A percentile compares a stretch with the other conserved stretches of the same genome.
These are phyloP conservation scores for Plagodis pulveraria DNA, from an alignment of 2,888 invertebrate species.

Conservation along the genomic window DNA sequence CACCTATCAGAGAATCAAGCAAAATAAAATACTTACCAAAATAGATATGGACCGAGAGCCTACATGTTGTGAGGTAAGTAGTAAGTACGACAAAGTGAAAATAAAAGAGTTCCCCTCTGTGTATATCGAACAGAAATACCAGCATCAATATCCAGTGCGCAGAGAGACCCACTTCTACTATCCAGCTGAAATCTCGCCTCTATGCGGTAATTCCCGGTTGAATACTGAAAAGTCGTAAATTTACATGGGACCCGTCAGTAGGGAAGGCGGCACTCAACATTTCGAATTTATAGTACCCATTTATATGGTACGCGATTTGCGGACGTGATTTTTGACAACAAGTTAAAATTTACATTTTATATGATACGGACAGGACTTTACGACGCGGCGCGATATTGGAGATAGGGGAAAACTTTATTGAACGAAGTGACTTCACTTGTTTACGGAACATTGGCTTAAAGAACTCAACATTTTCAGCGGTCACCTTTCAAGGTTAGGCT, in stretches of 20 bases:
- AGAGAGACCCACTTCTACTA: conserved; percentile 51
- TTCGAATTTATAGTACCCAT: conserved; percentile 69
- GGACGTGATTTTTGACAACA: conserved; percentile 76
- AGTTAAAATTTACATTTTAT: conserved; percentile 74
- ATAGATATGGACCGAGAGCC: no score
- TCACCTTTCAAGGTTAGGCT: conserved; percentile 6
- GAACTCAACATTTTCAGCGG: conserved; percentile 11
- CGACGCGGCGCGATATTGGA: conserved; percentile 41
- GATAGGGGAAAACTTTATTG: conserved; percentile 40
- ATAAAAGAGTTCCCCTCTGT: conserved; percentile 24
- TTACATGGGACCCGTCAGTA: conserved; percentile 67
- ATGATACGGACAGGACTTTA: conserved; percentile 58
- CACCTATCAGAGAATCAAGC: no score
- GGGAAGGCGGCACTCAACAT: conserved; percentile 61
- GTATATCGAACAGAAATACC: conserved; percentile 47
- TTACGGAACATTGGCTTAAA: conserved; percentile 17
- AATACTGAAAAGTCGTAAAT: conserved; percentile 79
- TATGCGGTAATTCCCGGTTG: conserved; percentile 72
- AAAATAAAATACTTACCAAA: no score
- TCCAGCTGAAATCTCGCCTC: conserved; percentile 68
- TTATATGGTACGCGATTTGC: conserved; percentile 69
- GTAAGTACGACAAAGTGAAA: conserved; percentile 25
- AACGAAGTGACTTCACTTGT: conserved; percentile 18
- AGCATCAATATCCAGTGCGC: conserved; percentile 56
- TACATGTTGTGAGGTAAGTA: background rate